Percentiles rank a stretch among this genome's conserved stretches.
Evolutionary conservation across 2,888 invertebrate species (phyloP).

Genomic region (Drosophila neonasuta): DNA sequence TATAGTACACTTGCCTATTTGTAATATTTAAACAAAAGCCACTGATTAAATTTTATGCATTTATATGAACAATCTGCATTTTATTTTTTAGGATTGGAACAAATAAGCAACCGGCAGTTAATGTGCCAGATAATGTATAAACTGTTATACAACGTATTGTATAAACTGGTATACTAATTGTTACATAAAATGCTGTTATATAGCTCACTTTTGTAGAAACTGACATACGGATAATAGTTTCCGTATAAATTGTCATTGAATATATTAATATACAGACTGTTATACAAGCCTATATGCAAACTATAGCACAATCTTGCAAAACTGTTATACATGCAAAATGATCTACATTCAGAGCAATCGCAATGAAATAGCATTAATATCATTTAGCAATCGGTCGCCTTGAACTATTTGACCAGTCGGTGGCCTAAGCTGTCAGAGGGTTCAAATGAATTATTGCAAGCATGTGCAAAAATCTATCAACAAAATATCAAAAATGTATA

Average conservation of each 20-base stretch:
- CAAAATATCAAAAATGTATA: conserved; percentile 35
- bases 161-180: no score
- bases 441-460: conserved; percentile 63
- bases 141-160: no score
- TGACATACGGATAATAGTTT: no score
- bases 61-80: conserved; percentile 25
- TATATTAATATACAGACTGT: no score
- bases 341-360: neutral
- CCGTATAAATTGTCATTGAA: no score
- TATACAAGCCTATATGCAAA: neutral
- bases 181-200: no score
- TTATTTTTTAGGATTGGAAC: neutral
- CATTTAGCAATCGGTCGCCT: conserved; percentile 18
- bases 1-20: conserved; percentile 29
- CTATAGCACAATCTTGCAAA: neutral
- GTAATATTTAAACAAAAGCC: conserved; percentile 55
- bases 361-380: conserved; percentile 4
- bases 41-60: conserved; percentile 68
- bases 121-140: no score
- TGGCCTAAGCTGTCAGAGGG: conserved; percentile 59
- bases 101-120: neutral
- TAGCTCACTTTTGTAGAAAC: no score
- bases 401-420: conserved; percentile 19
- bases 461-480: conserved; percentile 72
- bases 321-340: neutral